Conservation (phyloP, 2,797 vertebrate species). For the Sphenodon punctatus region DNA sequence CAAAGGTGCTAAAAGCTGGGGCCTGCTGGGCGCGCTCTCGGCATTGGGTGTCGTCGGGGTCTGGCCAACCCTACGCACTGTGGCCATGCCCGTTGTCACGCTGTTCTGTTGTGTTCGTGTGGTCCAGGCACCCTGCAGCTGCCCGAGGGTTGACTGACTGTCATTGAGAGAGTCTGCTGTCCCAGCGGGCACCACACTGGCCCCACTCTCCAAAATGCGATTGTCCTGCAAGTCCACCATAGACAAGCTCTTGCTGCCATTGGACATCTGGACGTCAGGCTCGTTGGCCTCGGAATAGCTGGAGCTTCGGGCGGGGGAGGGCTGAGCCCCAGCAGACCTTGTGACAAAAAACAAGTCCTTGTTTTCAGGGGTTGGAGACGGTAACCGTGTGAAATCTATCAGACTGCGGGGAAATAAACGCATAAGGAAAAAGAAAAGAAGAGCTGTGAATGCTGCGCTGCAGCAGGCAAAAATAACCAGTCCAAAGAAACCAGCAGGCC, state of each 20-base stretch:
- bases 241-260: slow-evolving; percentile 96
- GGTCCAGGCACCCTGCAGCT: slow-evolving; percentile 83
- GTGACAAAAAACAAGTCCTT: slow-evolving; percentile 99
- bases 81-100: slow-evolving; percentile 80
- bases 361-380: slow-evolving; percentile 98
- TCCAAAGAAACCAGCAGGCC: slow-evolving; percentile 30
- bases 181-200: slow-evolving; percentile 64
- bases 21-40: slow-evolving; percentile 85
- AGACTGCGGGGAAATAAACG: slow-evolving; percentile 85
- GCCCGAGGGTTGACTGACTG: slow-evolving; percentile 72
- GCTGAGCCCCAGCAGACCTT: slow-evolving; percentile 93
- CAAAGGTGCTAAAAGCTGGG: slow-evolving; percentile 92
- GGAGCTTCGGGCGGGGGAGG: slow-evolving; percentile 95
- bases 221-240: slow-evolving; percentile 98
- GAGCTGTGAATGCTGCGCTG: slow-evolving; percentile 69
- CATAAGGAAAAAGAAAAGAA: slow-evolving; percentile 70
- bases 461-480: slow-evolving; percentile 59
- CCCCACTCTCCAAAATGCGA: slow-evolving; percentile 85
- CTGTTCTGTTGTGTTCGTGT: slow-evolving; percentile 83
- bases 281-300: slow-evolving; percentile 99
- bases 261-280: slow-evolving; percentile 91
- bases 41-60: slow-evolving; percentile 78
- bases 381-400: slow-evolving; percentile 97
- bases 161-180: slow-evolving; percentile 79
- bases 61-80: slow-evolving; percentile 84